Conservation (phyloP, 2,888 invertebrate species). For the Hesperia comma region DNA sequence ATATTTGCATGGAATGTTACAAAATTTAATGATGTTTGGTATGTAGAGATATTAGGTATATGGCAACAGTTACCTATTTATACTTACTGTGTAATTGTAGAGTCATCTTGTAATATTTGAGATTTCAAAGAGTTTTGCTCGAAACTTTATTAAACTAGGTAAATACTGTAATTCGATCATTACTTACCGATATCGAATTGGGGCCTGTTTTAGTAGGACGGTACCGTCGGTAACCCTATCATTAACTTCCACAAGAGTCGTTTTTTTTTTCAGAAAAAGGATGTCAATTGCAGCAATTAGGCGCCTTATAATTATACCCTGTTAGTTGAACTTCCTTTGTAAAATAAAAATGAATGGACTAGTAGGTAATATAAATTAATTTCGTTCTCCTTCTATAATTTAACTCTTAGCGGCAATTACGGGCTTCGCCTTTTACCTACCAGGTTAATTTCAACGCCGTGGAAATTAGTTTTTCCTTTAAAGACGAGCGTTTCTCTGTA, state of each 20-base stretch:
- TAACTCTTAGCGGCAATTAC: slow-evolving; percentile 56
- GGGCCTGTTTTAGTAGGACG: slow-evolving; percentile 20
- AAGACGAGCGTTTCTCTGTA: not conserved
- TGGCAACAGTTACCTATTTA: too few species aligned
- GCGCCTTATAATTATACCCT: slow-evolving; percentile 69
- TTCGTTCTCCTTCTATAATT: slow-evolving; percentile 58
- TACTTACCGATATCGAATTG: not conserved
- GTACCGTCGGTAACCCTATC: slow-evolving; percentile 64
- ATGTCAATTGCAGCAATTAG: slow-evolving; percentile 75
- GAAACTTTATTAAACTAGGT: not conserved
- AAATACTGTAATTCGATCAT: not conserved
- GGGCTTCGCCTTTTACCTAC: slow-evolving; percentile 40
- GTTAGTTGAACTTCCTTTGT: slow-evolving; percentile 65
- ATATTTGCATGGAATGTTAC: too few species aligned
- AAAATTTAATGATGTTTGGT: too few species aligned
- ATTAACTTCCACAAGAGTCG: slow-evolving; percentile 68
- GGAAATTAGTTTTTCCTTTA: slow-evolving; percentile 1
- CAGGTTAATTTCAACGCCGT: not conserved
- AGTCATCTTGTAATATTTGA: too few species aligned
- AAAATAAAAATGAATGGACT: slow-evolving; percentile 52
- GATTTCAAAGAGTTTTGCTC: not conserved
- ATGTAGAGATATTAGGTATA: too few species aligned
- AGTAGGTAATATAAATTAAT: slow-evolving; percentile 65
- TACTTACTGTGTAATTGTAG: too few species aligned
- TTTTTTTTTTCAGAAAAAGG: slow-evolving; percentile 63